These are phyloP conservation scores for Neolamprologus ventralis DNA, from an alignment of 2,113 vertebrate genomes.

Conservation along the genomic window DNA sequence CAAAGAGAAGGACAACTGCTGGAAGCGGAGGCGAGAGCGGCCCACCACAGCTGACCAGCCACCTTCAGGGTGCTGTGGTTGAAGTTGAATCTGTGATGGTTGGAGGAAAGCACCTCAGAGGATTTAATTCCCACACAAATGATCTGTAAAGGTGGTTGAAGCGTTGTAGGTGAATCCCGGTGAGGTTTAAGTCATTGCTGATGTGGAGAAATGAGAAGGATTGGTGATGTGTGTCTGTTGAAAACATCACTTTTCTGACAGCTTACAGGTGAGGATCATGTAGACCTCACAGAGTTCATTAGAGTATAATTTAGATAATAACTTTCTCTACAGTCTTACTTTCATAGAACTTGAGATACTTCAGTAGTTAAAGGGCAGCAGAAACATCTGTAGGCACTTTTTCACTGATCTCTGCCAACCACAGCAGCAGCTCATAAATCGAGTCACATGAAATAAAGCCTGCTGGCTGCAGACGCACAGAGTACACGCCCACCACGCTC, in stretches of 20 bases:
- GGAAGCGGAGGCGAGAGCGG: background rate
- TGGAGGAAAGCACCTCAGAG: background rate
- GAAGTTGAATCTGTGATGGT: background rate
- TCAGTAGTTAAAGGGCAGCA: background rate
- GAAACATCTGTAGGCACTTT: fast-evolving
- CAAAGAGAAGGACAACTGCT: background rate
- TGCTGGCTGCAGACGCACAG: background rate
- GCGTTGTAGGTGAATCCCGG: background rate
- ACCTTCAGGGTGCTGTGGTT: fast-evolving
- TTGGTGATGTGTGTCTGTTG: fast-evolving
- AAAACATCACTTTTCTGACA: background rate
- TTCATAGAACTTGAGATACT: background rate
- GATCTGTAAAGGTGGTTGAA: background rate
- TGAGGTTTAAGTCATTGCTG: background rate
- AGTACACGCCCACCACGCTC: fast-evolving
- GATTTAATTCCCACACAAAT: background rate
- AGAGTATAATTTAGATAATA: background rate
- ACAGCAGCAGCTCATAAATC: background rate
- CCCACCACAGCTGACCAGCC: background rate
- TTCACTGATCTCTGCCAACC: background rate
- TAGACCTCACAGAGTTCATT: background rate
- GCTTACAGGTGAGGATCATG: background rate
- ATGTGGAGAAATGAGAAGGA: background rate
- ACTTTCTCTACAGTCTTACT: fast-evolving
- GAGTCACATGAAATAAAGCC: background rate